Evolutionary conservation across 2,113 vertebrate genomes (phyloP).

Genomic region (Todiramphus saurophagus): DNA sequence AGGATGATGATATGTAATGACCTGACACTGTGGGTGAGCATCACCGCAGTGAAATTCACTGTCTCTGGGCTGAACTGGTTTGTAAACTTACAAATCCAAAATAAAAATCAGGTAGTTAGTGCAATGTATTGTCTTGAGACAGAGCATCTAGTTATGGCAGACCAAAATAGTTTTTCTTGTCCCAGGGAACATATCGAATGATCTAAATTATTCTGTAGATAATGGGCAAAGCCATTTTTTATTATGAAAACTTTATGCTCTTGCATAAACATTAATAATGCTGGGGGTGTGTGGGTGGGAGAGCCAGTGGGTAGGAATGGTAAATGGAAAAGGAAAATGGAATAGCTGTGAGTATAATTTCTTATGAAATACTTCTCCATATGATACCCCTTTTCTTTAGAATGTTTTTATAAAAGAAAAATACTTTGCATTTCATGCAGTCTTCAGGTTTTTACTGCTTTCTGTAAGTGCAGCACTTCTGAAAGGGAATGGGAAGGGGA

Average conservation of each 20-base stretch:
- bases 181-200: neutral
- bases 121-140: neutral
- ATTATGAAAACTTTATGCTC: conserved; percentile 13
- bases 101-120: neutral
- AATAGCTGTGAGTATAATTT: conserved; percentile 9
- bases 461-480: neutral
- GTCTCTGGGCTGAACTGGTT: neutral
- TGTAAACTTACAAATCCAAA: neutral
- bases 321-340: conserved; percentile 12
- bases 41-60: neutral
- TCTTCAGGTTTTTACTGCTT: neutral
- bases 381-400: neutral
- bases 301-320: neutral
- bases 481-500: neutral
- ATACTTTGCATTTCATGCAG: neutral
- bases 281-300: neutral
- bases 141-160: neutral
- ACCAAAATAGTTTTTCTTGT: neutral
- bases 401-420: neutral
- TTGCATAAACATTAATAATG: conserved; percentile 2
- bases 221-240: neutral
- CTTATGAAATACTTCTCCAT: neutral
- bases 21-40: neutral
- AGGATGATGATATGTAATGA: neutral
- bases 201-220: neutral